These are phyloP conservation scores for Phorcus lineatus DNA, from an alignment of 2,888 invertebrate genomes.

Conservation along the genomic window DNA sequence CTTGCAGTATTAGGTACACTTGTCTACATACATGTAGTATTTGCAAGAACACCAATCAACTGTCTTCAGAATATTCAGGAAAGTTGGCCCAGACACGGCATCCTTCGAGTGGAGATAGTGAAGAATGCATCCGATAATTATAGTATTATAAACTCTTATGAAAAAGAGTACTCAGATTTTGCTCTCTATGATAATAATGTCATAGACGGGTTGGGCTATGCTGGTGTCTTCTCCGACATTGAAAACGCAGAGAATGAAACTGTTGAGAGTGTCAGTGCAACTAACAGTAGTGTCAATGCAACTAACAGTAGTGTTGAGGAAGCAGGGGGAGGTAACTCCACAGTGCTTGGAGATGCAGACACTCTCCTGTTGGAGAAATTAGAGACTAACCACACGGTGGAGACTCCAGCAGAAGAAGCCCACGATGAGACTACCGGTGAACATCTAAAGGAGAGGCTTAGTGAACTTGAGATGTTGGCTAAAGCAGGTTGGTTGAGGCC, in stretches of 20 bases:
- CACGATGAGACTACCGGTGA: conserved; percentile 19
- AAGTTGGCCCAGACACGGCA: conserved; percentile 96
- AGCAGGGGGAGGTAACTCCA: conserved; percentile 24
- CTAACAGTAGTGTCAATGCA: neutral
- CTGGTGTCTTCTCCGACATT: conserved; percentile 8
- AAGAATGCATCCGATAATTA: conserved; percentile 80
- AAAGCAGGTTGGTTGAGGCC: conserved; percentile 78
- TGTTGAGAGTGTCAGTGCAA: neutral
- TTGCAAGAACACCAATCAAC: conserved; percentile 93
- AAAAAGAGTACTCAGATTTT: conserved; percentile 77
- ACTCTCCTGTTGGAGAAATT: neutral
- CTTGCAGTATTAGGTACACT: conserved; percentile 90
- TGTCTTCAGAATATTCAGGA: conserved; percentile 90
- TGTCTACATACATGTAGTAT: conserved; percentile 95
- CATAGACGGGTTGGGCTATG: conserved; percentile 39
- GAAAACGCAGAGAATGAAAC: conserved; percentile 19
- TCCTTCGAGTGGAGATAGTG: conserved; percentile 91
- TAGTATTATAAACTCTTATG: conserved; percentile 88
- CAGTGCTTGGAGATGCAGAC: neutral
- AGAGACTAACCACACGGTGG: conserved; percentile 6
- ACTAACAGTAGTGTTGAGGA: neutral
- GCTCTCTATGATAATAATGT: conserved; percentile 51
- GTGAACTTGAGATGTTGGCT: conserved; percentile 80
- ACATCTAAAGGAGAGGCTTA: conserved; percentile 69
- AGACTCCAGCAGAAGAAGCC: neutral